phyloP scores from a whole-genome alignment of 2,888 invertebrate genomes.

The Cephus rjabovi region DNA sequence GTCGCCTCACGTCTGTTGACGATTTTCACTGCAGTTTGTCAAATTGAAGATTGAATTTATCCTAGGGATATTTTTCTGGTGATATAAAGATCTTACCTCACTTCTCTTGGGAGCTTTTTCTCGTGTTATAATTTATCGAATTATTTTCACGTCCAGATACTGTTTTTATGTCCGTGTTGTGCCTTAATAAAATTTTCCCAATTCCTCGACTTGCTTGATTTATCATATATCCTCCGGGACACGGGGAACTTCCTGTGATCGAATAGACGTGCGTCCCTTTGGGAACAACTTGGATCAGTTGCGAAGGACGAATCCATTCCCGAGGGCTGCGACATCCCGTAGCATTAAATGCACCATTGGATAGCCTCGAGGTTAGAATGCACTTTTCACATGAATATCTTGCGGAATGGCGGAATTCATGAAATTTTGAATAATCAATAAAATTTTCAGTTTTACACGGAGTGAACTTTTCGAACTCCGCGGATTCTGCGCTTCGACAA shows the following conservation, averaged over 20 bases:
- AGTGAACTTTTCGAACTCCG: too few relatives aligned
- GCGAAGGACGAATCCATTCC: not conserved
- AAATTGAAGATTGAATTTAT: not conserved
- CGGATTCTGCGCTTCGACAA: too few relatives aligned
- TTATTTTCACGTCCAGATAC: not conserved
- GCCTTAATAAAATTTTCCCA: not conserved
- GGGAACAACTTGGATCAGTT: not conserved
- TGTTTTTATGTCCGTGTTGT: not conserved
- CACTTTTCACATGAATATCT: not conserved
- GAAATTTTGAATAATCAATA: not conserved
- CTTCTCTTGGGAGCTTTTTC: not conserved
- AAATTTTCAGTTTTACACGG: too few relatives aligned
- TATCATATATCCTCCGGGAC: not conserved
- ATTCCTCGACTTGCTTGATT: not conserved
- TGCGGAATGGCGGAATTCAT: not conserved
- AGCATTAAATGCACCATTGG: not conserved
- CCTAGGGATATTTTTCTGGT: not conserved
- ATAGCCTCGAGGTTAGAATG: too few relatives aligned
- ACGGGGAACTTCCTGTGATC: not conserved
- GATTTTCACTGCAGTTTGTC: not conserved
- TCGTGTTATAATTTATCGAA: not conserved
- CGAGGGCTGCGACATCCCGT: not conserved
- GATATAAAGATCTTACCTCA: not conserved
- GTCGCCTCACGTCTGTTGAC: not conserved
- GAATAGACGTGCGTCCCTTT: not conserved